Base-by-base conservation (phyloP, 2,797 vertebrate genomes). In the Spea hammondii region DNA sequence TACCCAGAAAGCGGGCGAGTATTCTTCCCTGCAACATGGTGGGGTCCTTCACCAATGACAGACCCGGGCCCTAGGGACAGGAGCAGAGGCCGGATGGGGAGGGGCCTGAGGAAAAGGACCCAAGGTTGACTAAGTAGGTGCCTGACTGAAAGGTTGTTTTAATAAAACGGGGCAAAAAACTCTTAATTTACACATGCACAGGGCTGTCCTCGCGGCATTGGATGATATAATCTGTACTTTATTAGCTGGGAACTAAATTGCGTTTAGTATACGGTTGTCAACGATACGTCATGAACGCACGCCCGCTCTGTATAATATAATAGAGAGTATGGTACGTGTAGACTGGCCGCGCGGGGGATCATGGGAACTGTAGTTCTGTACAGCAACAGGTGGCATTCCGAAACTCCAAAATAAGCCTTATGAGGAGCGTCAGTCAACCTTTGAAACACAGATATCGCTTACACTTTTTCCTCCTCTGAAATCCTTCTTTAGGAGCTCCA, bases 21-120 rank as follows among this genome's bases (percentile, higher is more conserved):
- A 94, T 83, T 86, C 92, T 92, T 88, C 89, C 88, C 77, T 92
- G 92, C 83, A 90, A 92, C 94, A 95, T 95, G 88, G 89, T 94
- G 67, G 89, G 92, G 93, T 94, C 94, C 93, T 89, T 93, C 89
- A 88, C 90, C 94, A 95, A 95, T 95, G 94, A 95, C 94, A 95
- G 79, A 44, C 60, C 50, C 11, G 13, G 65, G 72, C 55, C 71
- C 57, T n/a, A 32, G 46, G 11, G 6, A n/a, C 32, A n/a, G 47
- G 14, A 10, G 5, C 64, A 53, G 54, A 8, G 55, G 44, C 46
- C 51, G 50, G 48, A 14, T n/a, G 50, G 6, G 79, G 72, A 64
- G 14, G 73, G 53, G 45, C 17, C 69, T 65, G 17, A 5, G 1
- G 17, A 10, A 8, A 47, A 67, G 70, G 65, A 60, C 57, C 13